Conservation (phyloP, 1,140 invertebrate species). For the Lordiphosa stackelbergi region DNA sequence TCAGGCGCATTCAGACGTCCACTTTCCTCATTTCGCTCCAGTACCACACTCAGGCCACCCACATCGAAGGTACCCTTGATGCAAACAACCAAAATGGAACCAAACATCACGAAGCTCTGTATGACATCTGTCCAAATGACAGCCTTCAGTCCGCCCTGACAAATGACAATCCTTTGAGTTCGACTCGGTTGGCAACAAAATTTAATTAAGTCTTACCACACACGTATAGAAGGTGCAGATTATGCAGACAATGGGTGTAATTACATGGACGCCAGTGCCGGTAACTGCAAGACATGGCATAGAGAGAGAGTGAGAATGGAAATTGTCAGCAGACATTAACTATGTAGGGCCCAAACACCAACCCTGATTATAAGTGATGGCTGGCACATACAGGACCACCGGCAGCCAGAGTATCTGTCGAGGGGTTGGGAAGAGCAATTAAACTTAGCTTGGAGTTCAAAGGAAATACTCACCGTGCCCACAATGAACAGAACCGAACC, state of each 20-base stretch:
- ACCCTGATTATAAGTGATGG: slow-evolving; percentile 88
- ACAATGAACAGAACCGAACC: slow-evolving; percentile 86
- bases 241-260: slow-evolving; percentile 89
- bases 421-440: not conserved
- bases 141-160: slow-evolving; percentile 92
- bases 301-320: not conserved
- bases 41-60: slow-evolving; percentile 86
- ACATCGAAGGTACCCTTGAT: slow-evolving; percentile 89
- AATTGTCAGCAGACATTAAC: not conserved
- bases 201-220: slow-evolving; percentile 82
- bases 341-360: slow-evolving; percentile 24
- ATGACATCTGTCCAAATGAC: slow-evolving; percentile 96
- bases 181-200: not conserved
- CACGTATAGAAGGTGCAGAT: slow-evolving; percentile 95
- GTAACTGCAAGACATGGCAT: slow-evolving; percentile 82
- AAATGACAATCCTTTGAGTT: slow-evolving; percentile 8
- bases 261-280: slow-evolving; percentile 87
- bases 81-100: slow-evolving; percentile 87
- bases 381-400: slow-evolving; percentile 90
- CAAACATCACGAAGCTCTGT: slow-evolving; percentile 90
- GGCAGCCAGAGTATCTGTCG: slow-evolving; percentile 80
- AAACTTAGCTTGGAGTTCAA: not conserved
- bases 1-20: slow-evolving; percentile 87
- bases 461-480: slow-evolving; percentile 81
- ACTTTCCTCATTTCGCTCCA: slow-evolving; percentile 84